Evolutionary conservation across 2,113 vertebrate genomes (phyloP).

Genomic region (Corvus hawaiiensis): DNA sequence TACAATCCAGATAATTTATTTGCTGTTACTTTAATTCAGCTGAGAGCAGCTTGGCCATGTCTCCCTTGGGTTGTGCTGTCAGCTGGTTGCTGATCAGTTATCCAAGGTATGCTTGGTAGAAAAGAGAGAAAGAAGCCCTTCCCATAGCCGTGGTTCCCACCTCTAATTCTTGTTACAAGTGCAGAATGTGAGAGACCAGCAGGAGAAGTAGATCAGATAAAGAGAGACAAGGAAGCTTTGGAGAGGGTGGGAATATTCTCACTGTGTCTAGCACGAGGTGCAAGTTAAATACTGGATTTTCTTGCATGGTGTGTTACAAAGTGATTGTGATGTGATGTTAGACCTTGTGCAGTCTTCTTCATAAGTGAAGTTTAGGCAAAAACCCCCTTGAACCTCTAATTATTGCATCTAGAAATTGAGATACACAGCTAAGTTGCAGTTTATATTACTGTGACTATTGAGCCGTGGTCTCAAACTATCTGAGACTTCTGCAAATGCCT

Average conservation of each 20-base stretch:
- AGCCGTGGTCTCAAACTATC: not conserved
- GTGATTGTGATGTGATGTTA: not conserved
- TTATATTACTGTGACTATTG: not conserved
- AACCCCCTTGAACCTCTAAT: not conserved
- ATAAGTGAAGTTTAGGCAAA: not conserved
- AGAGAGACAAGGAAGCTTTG: not conserved
- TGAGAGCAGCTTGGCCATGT: not conserved
- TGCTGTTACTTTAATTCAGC: not conserved
- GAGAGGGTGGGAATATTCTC: not conserved
- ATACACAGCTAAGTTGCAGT: not conserved
- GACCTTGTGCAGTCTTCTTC: not conserved
- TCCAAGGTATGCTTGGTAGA: not conserved
- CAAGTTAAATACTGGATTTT: not conserved
- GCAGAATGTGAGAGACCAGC: not conserved
- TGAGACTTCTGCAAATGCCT: not conserved
- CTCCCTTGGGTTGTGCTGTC: not conserved
- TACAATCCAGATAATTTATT: not conserved
- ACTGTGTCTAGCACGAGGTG: not conserved
- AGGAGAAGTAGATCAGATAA: not conserved
- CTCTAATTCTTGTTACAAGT: not conserved
- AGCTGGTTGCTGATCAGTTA: not conserved
- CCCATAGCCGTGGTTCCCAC: not conserved
- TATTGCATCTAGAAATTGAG: not conserved
- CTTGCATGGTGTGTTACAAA: not conserved
- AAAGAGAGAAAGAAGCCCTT: not conserved